Base-by-base conservation (phyloP, 2,113 vertebrate species). In the Sebastes schlegelii region DNA sequence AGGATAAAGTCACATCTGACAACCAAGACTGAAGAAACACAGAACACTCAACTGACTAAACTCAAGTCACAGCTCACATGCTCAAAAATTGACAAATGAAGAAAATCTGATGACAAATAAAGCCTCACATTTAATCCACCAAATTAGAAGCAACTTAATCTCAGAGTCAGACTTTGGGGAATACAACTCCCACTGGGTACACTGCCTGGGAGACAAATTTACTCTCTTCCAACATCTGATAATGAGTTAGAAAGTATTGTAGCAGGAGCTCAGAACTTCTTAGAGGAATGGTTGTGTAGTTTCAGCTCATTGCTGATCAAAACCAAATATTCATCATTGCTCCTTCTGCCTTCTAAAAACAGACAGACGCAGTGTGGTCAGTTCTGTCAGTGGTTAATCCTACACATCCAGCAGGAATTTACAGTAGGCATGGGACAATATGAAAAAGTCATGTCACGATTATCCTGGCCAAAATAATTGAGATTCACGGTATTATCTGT, bases 261-360 rank as follows among this genome's bases (percentile, higher is more conserved):
- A 6, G 5, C 1, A 23, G 80, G 91, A 94, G 92, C 92, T 94
- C 92, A 94, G 93, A 89, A 93, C 91, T 93, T 94, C 93, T 94
- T 93, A 93, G 92, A 94, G 92, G 91, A 88, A 66, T 74, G 58
- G 62, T 75, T 40, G 83, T 57, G 72, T 88, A 17, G 40, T 90
- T 89, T 93, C 92, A 92, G 19, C 52, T 92, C 75, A 86, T 78
- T 58, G 1, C 84, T 89, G 88, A 92, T 93, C 92, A 92, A 94
- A 92, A 63, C 58, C 60, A 87, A 12, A 80, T 3, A 49, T 43
- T 92, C 92, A 90, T 93, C 92, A 93, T 17, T 3, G 92, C 90
- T 89, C 91, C 88, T 12, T 12, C 2, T 42, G 40, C 16, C 42
- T 13, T 1, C 1, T 6, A 2, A 4, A 6, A 11, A 21, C 48